Evolutionary conservation across 2,888 invertebrate genomes (phyloP), one percentile per base, ranked within the genome.

Genomic region (Hirtodrosophila confusa): DNA sequence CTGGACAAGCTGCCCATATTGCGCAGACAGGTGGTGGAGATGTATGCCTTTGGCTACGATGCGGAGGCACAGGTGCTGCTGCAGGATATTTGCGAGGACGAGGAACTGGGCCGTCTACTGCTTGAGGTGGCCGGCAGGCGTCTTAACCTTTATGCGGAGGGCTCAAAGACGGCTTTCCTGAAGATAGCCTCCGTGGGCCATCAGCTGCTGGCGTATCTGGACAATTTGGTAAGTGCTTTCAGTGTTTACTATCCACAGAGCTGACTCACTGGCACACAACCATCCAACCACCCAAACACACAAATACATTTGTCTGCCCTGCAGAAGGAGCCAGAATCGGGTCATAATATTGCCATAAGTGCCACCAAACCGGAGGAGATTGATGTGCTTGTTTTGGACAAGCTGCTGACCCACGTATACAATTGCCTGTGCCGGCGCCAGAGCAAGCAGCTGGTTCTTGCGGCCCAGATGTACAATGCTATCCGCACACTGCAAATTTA

Each of bases 71-170:
- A 93, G 76, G 92, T 95, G 92, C 92, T 95, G 49, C 91, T 96
- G 31, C 91, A 93, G 10, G 92, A 94, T 17, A 93, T 97, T 4
- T 93, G 93, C 57, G 95, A 96, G 67, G 93, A 94, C n/a, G 94
- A 94, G 78, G 91, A 93, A 41, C 90, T 98, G 60, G 94, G 96
- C 8, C 92, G 93, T 0, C 94, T 95, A 70, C 92, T 98, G 62
- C 91, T 98, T 27, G 94, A 95, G 27, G 94, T 98, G 55, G 96
- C 95, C n/a, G 97, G 96, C 5, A 95, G 96, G 89, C 93, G 98
- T 72, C 91, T 98, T 65, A 94, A 94, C 89, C 93, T 94, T 44
- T 94, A 93, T 75, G 93, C 94, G 78, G 93, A 92, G 78, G 93
- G 92, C 79, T 93, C 94, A 64, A 94, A 91, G 69, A 92, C 92